These are phyloP conservation scores for Urocynchramus pylzowi DNA, from an alignment of 2,113 vertebrate genomes.

Conservation along the genomic window DNA sequence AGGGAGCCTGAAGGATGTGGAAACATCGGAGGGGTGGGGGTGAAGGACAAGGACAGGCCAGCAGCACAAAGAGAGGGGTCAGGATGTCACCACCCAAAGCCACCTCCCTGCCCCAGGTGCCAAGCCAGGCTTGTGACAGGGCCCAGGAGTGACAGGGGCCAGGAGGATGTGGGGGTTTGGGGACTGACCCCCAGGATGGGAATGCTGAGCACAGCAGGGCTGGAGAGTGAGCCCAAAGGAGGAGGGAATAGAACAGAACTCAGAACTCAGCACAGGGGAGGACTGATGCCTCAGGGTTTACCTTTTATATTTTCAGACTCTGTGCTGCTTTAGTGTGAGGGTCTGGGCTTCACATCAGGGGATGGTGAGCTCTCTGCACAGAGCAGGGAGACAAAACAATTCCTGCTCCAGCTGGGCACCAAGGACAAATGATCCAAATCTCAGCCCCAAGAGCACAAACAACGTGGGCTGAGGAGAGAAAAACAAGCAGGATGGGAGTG, in stretches of 20 bases:
- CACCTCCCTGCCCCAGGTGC: neutral
- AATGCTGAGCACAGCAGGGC: neutral
- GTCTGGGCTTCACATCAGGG: neutral
- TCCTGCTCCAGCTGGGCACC: no score
- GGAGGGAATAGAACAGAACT: neutral
- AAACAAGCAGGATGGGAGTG: no score
- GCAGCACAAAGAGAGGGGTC: neutral
- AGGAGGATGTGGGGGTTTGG: neutral
- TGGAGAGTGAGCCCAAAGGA: neutral
- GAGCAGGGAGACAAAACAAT: no score
- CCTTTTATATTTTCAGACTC: neutral
- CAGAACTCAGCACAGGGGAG: neutral
- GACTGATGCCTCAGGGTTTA: neutral
- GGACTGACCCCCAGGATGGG: neutral
- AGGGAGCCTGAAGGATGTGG: neutral
- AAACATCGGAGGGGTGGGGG: rapidly evolving
- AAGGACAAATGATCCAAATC: no score
- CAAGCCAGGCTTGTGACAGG: neutral
- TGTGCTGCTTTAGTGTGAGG: neutral
- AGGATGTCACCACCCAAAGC: neutral
- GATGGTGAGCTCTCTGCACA: neutral
- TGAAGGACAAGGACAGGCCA: rapidly evolving
- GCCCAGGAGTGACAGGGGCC: neutral
- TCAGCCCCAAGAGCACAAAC: no score
- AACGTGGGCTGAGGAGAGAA: no score